phyloP scores from a whole-genome alignment of 2,888 invertebrate genomes.

The Paralinhomoeus sp. region DNA sequence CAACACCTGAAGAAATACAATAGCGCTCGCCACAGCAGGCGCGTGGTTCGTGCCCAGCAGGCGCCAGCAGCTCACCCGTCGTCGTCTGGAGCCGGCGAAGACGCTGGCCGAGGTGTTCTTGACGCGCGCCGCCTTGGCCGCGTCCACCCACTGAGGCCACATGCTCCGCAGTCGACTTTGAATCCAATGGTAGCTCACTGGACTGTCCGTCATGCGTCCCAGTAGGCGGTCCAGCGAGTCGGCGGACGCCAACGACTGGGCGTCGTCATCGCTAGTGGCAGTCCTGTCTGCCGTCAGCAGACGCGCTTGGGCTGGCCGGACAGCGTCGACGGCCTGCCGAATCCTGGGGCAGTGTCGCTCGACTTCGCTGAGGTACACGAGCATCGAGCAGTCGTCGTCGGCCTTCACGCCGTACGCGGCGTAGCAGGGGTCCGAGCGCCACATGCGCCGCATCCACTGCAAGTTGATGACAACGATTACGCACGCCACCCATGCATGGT shows the following conservation, averaged over 20 bases:
- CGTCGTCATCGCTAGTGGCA: background rate
- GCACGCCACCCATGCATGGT: background rate
- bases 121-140: too few species aligned
- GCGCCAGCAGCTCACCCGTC: conserved; percentile 6
- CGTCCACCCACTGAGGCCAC: conserved; percentile 25
- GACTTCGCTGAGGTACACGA: conserved; percentile 28
- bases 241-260: background rate
- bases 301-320: background rate
- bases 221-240: conserved; percentile 16
- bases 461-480: background rate
- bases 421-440: conserved; percentile 30
- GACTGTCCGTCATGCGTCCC: conserved; percentile 23
- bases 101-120: too few species aligned
- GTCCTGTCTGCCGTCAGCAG: background rate
- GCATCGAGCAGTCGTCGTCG: conserved; percentile 26
- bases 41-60: too few species aligned
- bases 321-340: background rate
- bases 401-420: conserved; percentile 29
- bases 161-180: conserved; percentile 25
- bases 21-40: too few species aligned
- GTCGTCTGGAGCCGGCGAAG: conserved; percentile 15
- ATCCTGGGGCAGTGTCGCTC: conserved; percentile 27
- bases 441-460: conserved; percentile 27
- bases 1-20: conserved; percentile 20
- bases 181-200: conserved; percentile 29